Conservation (phyloP, 2,888 invertebrate genomes). For the Hypomecis punctinalis region DNA sequence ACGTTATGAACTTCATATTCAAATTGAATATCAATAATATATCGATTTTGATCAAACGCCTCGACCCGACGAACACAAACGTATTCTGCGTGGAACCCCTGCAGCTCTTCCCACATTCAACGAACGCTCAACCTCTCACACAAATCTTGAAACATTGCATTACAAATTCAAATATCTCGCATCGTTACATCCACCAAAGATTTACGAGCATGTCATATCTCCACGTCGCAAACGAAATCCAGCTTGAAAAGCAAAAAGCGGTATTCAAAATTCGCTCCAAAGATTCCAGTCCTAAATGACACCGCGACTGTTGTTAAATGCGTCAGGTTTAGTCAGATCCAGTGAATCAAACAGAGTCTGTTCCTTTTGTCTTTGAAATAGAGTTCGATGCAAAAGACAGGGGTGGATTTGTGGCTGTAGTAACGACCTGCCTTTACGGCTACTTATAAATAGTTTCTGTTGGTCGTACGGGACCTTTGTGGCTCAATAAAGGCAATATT, state of each 20-base stretch:
- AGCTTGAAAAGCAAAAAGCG: neutral
- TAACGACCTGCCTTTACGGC: conserved; percentile 44
- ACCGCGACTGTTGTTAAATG: conserved; percentile 11
- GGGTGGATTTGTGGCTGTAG: conserved; percentile 63
- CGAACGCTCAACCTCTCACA: conserved; percentile 18
- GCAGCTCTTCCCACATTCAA: conserved; percentile 11
- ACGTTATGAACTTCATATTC: no score
- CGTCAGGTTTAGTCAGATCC: conserved; percentile 38
- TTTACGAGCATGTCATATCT: conserved; percentile 29
- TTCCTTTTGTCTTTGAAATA: conserved; percentile 54
- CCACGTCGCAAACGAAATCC: conserved; percentile 20
- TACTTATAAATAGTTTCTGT: conserved; percentile 43
- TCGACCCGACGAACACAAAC: no score
- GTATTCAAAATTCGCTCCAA: neutral
- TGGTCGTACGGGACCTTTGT: conserved; percentile 25
- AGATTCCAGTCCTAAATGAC: neutral
- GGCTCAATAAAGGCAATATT: conserved; percentile 31
- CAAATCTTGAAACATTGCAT: conserved; percentile 41
- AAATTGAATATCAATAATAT: no score
- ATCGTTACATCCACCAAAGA: conserved; percentile 27
- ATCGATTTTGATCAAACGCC: no score
- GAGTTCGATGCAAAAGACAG: conserved; percentile 59
- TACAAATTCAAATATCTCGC: conserved; percentile 41
- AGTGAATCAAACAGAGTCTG: conserved; percentile 45
- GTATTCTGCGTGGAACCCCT: neutral